phyloP scores from a whole-genome alignment of 2,888 invertebrate genomes.

The Leptarthrus brevirostris region DNA sequence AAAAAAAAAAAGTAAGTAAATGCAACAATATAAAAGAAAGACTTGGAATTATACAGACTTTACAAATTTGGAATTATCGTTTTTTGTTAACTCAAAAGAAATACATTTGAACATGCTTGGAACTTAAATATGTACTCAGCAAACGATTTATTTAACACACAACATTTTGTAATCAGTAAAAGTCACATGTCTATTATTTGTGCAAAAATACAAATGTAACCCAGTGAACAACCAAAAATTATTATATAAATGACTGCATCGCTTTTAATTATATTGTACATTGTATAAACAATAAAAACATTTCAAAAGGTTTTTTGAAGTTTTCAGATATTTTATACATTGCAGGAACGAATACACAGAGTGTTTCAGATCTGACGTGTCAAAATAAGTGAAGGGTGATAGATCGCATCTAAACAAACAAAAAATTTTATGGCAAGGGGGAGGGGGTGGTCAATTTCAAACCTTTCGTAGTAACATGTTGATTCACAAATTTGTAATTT shows the following conservation, averaged over 20 bases:
- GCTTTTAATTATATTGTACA: constrained; percentile 56
- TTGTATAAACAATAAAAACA: constrained; percentile 54
- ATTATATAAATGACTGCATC: constrained; percentile 55
- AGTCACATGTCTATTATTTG: constrained; percentile 31
- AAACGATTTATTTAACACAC: constrained; percentile 29
- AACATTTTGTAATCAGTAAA: constrained; percentile 10
- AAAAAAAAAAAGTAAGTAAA: neutral
- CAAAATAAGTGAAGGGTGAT: too few species aligned
- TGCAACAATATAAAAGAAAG: constrained; percentile 45
- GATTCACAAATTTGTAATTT: too few species aligned
- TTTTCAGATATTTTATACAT: too few species aligned
- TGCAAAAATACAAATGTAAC: constrained; percentile 17
- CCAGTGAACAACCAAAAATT: constrained; percentile 58
- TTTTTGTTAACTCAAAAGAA: constrained; percentile 18
- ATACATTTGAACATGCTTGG: constrained; percentile 5
- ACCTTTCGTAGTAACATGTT: too few species aligned
- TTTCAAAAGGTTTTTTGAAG: too few species aligned
- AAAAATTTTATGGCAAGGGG: too few species aligned
- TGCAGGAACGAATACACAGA: too few species aligned
- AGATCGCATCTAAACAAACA: too few species aligned
- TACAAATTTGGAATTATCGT: neutral
- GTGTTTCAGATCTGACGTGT: too few species aligned
- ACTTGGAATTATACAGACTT: constrained; percentile 41
- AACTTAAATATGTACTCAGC: neutral
- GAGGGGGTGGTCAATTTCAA: too few species aligned